These are phyloP conservation scores for Drosophila atroscutellata DNA, from an alignment of 2,888 invertebrate genomes.

Conservation along the genomic window DNA sequence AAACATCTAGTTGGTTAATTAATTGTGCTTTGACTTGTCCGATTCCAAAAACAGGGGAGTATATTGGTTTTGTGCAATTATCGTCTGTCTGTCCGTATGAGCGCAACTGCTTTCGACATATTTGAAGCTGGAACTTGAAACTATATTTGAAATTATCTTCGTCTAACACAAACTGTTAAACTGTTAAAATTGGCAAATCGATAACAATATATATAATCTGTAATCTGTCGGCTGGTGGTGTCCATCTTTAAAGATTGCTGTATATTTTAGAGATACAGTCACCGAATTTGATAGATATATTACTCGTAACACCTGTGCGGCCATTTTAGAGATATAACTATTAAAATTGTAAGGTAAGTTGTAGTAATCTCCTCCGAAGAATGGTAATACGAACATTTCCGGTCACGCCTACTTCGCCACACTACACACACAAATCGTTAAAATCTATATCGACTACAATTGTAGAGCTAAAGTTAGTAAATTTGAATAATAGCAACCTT, in stretches of 20 bases:
- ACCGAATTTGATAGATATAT: not conserved
- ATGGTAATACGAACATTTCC: not conserved
- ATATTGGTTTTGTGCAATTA: not conserved
- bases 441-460: not conserved
- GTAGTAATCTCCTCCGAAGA: not conserved
- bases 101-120: too few species aligned
- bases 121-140: not conserved
- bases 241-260: not conserved
- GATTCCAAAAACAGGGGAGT: not conserved
- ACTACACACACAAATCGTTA: not conserved
- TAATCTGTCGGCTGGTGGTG: not conserved
- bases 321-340: not conserved
- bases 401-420: not conserved
- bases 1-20: not conserved
- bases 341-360: not conserved
- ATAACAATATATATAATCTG: not conserved
- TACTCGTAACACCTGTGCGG: not conserved
- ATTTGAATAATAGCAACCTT: not conserved
- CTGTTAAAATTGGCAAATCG: not conserved
- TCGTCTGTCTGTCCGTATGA: not conserved
- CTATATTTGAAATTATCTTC: not conserved
- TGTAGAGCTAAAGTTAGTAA: not conserved
- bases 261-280: not conserved
- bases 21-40: not conserved
- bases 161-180: not conserved